Base-by-base conservation (phyloP, 2,888 invertebrate species). In the Willowsia nigromaculata region DNA sequence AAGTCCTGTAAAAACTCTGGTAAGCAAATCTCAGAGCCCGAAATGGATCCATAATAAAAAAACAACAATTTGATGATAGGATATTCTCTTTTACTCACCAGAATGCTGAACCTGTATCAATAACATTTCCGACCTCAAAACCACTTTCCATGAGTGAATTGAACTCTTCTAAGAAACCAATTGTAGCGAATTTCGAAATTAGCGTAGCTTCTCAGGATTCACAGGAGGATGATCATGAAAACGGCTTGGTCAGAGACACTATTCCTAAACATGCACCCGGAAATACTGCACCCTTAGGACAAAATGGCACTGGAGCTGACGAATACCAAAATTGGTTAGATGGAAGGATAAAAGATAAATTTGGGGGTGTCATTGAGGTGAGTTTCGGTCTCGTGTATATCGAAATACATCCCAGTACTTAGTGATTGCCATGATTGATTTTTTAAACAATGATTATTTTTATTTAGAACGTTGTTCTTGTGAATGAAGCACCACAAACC, bases 351-450 rank as follows among this genome's bases (percentile, higher is more conserved):
- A 74, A 7, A 15, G 87, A 89, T 37, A 86, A 78, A 18, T 62
- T 71, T 37, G 90, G 91, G 1, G 84, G 76, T 1, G 30, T 89
- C 11, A 85, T 91, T 59, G 86, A 91, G 85, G 91, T 91, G 22
- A 37, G 78, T 33, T 50, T 5, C 37, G 9, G 13, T 18, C 37
- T 22, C 13, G 4, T 18, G 62, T 25, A n/a, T n/a, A n/a, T 25
- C 18, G 2, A 37, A n/a, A n/a, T 30, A 83, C 18, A n/a, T 15
- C 59, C 9, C 13, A 47, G n/a, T n/a, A n/a, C n/a, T n/a, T n/a
- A 2, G 22, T 22, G 1, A 1, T 22, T 65, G 62, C 6, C 7
- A 43, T 53, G 22, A 11, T 5, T 27, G n/a, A 33, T 65, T 30
- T 33, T n/a, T 7, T 33, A 15, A n/a, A 33, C 33, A 33, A n/a